Percentiles rank a stretch among this genome's conserved stretches.
Conservation (phyloP, 35 echinoderm and acorn worm species). For the Apostichopus parvimensis region DNA sequence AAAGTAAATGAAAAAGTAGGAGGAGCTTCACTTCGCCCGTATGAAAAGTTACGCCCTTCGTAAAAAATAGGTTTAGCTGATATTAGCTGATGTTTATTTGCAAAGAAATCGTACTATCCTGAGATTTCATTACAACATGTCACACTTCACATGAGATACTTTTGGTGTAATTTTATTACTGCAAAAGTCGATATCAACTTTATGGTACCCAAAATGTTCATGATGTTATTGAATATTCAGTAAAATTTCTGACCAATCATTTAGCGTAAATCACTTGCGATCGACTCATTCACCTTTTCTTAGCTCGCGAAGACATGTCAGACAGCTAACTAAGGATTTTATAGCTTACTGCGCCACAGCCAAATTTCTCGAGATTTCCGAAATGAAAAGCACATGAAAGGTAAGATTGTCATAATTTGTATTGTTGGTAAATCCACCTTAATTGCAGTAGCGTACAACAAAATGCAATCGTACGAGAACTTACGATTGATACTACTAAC, state of each 20-base stretch:
- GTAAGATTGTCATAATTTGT: not conserved
- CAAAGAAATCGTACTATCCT: not conserved
- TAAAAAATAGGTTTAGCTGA: not conserved
- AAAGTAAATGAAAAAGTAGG: not conserved
- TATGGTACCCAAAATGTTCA: not conserved
- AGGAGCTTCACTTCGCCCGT: not conserved
- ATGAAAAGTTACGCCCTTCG: conserved; percentile 9
- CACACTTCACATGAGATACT: too few relatives aligned
- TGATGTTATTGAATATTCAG: conserved; percentile 12
- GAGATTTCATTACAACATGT: not conserved
- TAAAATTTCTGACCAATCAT: conserved; percentile 7
- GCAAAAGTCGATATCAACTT: not conserved
- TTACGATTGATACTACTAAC: not conserved
- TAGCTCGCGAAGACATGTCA: conserved; percentile 2
- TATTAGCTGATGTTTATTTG: not conserved
- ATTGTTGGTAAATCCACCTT: not conserved
- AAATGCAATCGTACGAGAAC: not conserved
- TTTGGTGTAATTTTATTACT: not conserved
- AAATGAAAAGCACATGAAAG: not conserved
- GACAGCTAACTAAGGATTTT: not conserved
- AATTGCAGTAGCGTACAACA: too few relatives aligned
- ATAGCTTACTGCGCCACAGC: conserved; percentile 24
- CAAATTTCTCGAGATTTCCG: not conserved
- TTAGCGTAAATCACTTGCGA: not conserved
- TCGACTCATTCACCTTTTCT: conserved; percentile 54